phyloP scores from a whole-genome alignment of 2,888 invertebrate genomes.

The Hecatera dysodea region DNA sequence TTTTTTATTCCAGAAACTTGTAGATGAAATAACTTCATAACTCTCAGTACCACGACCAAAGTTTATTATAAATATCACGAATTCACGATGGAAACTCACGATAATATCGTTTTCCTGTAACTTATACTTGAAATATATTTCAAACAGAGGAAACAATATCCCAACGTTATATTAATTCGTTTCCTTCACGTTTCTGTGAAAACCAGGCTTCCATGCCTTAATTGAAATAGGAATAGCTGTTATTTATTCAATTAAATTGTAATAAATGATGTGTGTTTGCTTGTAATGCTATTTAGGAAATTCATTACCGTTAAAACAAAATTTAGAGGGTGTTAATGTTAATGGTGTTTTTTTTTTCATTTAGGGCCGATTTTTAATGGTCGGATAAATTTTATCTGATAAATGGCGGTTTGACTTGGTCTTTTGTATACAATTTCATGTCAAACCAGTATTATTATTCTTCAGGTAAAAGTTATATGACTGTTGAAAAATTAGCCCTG shows the following conservation, averaged over 20 bases:
- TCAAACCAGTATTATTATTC: too few species aligned
- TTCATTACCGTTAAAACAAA: neutral
- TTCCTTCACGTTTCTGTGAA: conserved; percentile 16
- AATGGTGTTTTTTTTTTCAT: too few species aligned
- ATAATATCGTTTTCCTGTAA: conserved; percentile 29
- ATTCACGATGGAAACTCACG: conserved; percentile 4
- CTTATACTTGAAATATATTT: conserved; percentile 33
- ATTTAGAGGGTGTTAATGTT: neutral
- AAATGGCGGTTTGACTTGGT: too few species aligned
- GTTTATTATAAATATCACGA: neutral
- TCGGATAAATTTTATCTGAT: too few species aligned
- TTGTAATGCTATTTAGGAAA: neutral
- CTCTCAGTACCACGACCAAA: too few species aligned
- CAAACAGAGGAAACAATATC: conserved; percentile 25
- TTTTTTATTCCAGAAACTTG: neutral
- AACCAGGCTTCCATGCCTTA: conserved; percentile 15
- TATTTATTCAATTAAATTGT: neutral
- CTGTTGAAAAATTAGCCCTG: too few species aligned
- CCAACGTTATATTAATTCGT: conserved; percentile 30
- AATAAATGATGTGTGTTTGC: conserved; percentile 4
- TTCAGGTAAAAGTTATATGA: too few species aligned
- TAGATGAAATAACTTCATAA: too few species aligned
- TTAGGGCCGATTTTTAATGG: too few species aligned
- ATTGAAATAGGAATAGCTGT: conserved; percentile 17
- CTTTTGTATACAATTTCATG: too few species aligned